These are phyloP conservation scores for Micrasema minimum DNA, from an alignment of 1,140 invertebrate species.

Conservation along the genomic window DNA sequence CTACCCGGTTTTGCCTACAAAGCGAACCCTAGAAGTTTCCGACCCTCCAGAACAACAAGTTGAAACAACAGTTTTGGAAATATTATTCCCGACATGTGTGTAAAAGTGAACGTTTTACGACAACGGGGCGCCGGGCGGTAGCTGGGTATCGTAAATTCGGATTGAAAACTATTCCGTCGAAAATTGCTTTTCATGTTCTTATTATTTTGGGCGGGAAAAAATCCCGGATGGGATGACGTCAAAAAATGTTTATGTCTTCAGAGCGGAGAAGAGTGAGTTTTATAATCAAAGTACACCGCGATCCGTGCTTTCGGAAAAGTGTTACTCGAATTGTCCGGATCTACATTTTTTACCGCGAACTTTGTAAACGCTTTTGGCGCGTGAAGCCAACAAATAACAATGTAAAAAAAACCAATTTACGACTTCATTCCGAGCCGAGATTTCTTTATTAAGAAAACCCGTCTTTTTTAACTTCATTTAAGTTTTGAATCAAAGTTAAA, in stretches of 20 bases:
- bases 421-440: too few species aligned
- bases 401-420: too few species aligned
- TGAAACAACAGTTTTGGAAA: slow-evolving; percentile 37
- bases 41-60: slow-evolving; percentile 27
- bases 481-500: too few species aligned
- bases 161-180: slow-evolving; percentile 38
- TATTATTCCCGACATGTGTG: slow-evolving; percentile 38
- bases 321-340: slow-evolving; percentile 1
- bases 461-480: too few species aligned
- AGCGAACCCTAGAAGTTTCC: too few species aligned
- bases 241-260: slow-evolving; percentile 31
- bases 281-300: slow-evolving; percentile 15
- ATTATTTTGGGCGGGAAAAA: slow-evolving; percentile 39
- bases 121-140: slow-evolving; percentile 33
- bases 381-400: too few species aligned
- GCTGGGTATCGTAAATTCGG: slow-evolving; percentile 36
- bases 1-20: not conserved
- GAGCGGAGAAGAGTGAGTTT: slow-evolving; percentile 21
- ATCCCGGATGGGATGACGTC: slow-evolving; percentile 27
- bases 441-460: too few species aligned
- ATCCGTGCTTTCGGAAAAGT: not conserved
- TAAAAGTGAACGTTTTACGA: slow-evolving; percentile 36
- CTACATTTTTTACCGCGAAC: too few species aligned
- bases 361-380: too few species aligned
- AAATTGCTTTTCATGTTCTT: slow-evolving; percentile 41